Conservation (phyloP, 2,113 vertebrate species). For the Vicugna pacos region DNA sequence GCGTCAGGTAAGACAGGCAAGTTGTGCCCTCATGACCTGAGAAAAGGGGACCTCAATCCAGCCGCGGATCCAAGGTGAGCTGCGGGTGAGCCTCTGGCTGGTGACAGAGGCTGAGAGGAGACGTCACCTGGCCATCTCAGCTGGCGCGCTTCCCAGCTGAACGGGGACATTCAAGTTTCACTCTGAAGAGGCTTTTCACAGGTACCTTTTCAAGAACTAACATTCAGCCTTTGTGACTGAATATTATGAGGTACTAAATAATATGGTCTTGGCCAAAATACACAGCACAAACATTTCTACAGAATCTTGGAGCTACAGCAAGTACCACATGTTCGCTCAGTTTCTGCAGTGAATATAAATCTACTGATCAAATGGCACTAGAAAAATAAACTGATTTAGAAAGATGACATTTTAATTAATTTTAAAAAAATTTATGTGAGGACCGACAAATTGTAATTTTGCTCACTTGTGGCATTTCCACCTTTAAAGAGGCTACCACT, state of each 20-base stretch:
- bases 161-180: not conserved
- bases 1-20: not conserved
- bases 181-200: not conserved
- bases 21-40: not conserved
- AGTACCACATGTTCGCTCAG: not conserved
- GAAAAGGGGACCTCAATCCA: not conserved
- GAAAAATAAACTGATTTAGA: constrained; percentile 30
- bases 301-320: not conserved
- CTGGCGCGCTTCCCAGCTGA: rapidly evolving
- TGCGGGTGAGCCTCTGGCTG: too few relatives aligned
- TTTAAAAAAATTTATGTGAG: not conserved
- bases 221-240: not conserved
- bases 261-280: not conserved
- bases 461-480: not conserved
- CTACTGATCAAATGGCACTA: not conserved
- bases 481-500: not conserved
- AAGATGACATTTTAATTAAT: not conserved
- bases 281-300: not conserved
- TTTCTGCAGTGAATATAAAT: constrained; percentile 4
- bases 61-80: not conserved
- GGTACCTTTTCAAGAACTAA: not conserved
- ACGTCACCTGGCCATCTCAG: too few relatives aligned
- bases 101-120: not conserved
- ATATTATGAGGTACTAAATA: not conserved
- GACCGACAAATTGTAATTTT: not conserved